phyloP scores from a whole-genome alignment of 2,113 vertebrate species.

The Dasyprocta punctata region DNA sequence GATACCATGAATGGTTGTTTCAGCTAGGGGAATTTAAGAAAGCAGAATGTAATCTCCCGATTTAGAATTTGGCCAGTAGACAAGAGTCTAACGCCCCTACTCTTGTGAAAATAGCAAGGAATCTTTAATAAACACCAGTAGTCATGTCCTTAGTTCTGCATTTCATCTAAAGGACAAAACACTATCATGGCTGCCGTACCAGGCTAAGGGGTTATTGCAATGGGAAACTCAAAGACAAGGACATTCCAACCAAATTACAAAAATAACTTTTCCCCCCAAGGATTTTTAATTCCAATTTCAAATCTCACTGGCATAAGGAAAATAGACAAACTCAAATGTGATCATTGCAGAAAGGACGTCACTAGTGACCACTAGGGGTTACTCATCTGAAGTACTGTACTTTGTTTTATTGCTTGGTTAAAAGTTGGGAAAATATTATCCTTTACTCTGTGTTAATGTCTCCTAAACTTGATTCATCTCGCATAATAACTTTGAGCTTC shows the following conservation, averaged over 20 bases:
- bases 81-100: constrained; percentile 76
- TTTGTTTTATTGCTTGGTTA: constrained; percentile 9
- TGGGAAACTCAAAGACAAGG: constrained; percentile 68
- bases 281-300: constrained; percentile 54
- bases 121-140: constrained; percentile 77
- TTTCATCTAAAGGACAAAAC: constrained; percentile 67
- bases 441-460: constrained; percentile 48
- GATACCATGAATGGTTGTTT: constrained; percentile 63
- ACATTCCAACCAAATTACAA: constrained; percentile 63
- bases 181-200: constrained; percentile 7
- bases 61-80: constrained; percentile 80
- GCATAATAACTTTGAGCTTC: constrained; percentile 54
- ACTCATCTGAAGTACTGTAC: background rate
- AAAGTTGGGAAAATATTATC: background rate
- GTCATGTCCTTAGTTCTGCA: constrained; percentile 69
- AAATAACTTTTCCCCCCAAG: constrained; percentile 55
- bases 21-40: constrained; percentile 74
- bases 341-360: constrained; percentile 30
- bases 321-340: constrained; percentile 49
- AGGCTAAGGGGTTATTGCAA: constrained; percentile 44
- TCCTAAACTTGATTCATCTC: constrained; percentile 39
- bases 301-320: constrained; percentile 48
- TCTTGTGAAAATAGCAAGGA: constrained; percentile 78
- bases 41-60: constrained; percentile 75
- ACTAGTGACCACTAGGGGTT: constrained; percentile 43